Percentiles rank a stretch among this genome's conserved stretches.
Conservation (phyloP, 2,113 vertebrate species). For the Sisor rabdophorus region DNA sequence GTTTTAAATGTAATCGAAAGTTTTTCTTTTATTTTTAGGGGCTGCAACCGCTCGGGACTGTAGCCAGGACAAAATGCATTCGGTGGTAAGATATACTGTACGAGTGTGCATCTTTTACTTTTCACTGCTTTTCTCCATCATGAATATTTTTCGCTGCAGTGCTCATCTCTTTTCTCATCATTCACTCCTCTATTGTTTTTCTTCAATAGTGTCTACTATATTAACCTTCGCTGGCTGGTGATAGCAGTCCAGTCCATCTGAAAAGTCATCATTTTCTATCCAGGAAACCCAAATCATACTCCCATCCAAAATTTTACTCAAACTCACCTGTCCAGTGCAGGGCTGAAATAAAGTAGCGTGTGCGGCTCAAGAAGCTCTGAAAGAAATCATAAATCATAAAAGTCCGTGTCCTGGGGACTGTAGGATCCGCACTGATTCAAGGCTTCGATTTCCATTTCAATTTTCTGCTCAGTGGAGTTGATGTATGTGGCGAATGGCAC, state of each 20-base stretch:
- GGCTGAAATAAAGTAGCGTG: slow-evolving; percentile 51
- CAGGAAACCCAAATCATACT: slow-evolving; percentile 31
- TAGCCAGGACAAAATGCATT: background rate
- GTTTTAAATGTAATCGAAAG: too few relatives aligned
- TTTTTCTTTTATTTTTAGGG: background rate
- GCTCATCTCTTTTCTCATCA: slow-evolving; percentile 32
- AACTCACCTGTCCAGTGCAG: slow-evolving; percentile 46
- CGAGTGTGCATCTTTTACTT: slow-evolving; percentile 21
- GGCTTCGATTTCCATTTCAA: slow-evolving; percentile 77
- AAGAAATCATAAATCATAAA: slow-evolving; percentile 74
- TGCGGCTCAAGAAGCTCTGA: slow-evolving; percentile 61
- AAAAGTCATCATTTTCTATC: slow-evolving; percentile 35
- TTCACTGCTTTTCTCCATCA: slow-evolving; percentile 15
- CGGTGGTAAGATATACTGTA: background rate
- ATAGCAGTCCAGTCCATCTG: slow-evolving; percentile 1
- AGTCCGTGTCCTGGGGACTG: slow-evolving; percentile 66
- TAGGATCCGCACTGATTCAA: slow-evolving; percentile 69
- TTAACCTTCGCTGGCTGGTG: slow-evolving; percentile 12
- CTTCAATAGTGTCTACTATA: slow-evolving; percentile 35
- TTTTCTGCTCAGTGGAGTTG: slow-evolving; percentile 76
- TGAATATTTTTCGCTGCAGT: background rate
- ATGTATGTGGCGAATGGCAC: slow-evolving; percentile 72
- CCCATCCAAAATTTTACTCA: slow-evolving; percentile 41
- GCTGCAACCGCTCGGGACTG: background rate
- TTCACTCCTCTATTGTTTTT: slow-evolving; percentile 31